Evolutionary conservation across 2,797 vertebrate genomes (phyloP).

Genomic region (Thripadectes ignobilis): DNA sequence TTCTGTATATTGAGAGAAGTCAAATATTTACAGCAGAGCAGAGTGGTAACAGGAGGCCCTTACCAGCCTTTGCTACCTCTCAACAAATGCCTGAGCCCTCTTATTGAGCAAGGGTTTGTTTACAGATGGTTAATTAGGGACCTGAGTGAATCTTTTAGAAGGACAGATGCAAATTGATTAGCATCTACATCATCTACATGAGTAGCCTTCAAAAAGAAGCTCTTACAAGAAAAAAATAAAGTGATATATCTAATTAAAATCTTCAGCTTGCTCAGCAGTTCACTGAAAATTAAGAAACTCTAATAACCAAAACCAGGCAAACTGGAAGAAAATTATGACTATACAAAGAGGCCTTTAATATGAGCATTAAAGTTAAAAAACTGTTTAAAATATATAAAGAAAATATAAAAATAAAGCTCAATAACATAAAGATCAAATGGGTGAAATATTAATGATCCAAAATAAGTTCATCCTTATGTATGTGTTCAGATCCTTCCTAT

Average conservation of each 20-base stretch:
- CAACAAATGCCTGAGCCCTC: constrained; percentile 8
- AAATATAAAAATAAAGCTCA: neutral
- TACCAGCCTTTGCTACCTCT: neutral
- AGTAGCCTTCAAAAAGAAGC: constrained; percentile 60
- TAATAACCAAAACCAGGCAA: constrained; percentile 18
- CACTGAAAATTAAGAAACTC: constrained; percentile 43
- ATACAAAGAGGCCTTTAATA: neutral
- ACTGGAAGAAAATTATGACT: neutral
- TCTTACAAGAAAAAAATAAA: constrained; percentile 56
- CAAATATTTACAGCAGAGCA: neutral
- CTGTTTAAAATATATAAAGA: neutral
- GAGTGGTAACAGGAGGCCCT: neutral
- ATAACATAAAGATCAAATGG: neutral
- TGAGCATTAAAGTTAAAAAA: neutral
- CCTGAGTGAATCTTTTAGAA: constrained; percentile 56
- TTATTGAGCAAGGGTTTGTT: constrained; percentile 28
- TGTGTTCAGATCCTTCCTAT: neutral
- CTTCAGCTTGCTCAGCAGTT: constrained; percentile 70
- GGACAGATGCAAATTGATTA: constrained; percentile 65
- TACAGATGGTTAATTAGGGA: constrained; percentile 60
- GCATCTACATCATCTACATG: constrained; percentile 36
- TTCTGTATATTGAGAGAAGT: neutral
- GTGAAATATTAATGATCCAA: neutral
- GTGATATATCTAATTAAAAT: constrained; percentile 65
- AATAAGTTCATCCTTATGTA: neutral